phyloP scores from a whole-genome alignment of 2,888 invertebrate genomes.

The Oeneis ivallda region DNA sequence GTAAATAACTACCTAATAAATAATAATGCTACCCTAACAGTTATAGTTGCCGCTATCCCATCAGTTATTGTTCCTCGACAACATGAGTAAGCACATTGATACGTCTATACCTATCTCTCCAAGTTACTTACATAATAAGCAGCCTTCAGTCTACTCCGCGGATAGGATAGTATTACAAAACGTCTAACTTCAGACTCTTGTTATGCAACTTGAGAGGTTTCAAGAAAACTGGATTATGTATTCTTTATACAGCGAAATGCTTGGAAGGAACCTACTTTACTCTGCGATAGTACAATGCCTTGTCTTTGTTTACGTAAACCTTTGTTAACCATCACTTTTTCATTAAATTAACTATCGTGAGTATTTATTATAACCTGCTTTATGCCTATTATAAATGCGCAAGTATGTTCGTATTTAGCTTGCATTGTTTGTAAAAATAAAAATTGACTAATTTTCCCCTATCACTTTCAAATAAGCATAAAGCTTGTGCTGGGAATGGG shows the following conservation, averaged over 20 bases:
- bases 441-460: too few relatives aligned
- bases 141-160: constrained; percentile 1
- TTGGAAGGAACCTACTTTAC: constrained; percentile 6
- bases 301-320: neutral
- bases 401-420: too few relatives aligned
- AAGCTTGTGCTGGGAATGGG: too few relatives aligned
- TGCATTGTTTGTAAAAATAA: too few relatives aligned
- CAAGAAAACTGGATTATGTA: constrained; percentile 48
- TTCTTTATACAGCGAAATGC: constrained; percentile 28
- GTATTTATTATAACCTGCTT: too few relatives aligned
- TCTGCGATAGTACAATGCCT: neutral
- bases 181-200: constrained; percentile 36
- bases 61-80: neutral
- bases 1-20: too few relatives aligned
- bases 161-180: constrained; percentile 25
- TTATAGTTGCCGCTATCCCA: too few relatives aligned
- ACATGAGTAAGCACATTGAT: neutral
- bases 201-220: constrained; percentile 53
- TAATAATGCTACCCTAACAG: too few relatives aligned
- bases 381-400: too few relatives aligned
- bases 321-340: neutral
- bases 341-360: too few relatives aligned
- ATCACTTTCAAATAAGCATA: too few relatives aligned
- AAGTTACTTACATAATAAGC: constrained; percentile 9
- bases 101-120: too few relatives aligned